Evolutionary conservation across 1,140 invertebrate genomes (phyloP), one percentile per base, ranked within the genome.

Genomic region (Ceratosolen fusciceps): DNA sequence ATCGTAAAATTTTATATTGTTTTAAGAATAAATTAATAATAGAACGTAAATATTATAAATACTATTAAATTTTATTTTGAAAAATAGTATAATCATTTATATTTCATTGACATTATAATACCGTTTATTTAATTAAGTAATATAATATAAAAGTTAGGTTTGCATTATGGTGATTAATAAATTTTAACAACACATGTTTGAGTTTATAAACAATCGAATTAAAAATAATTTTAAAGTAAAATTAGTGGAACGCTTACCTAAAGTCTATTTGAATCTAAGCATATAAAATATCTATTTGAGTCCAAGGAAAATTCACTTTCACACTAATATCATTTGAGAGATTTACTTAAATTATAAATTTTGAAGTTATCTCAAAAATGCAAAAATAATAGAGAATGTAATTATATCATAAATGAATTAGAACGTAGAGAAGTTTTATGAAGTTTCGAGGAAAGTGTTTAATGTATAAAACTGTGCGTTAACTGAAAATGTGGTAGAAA

Each of bases 251-350:
- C 34, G 14, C 21, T 37, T 60, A 75, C 54, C 3, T 26, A 60
- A 47, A 12, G 31, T 62, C 26, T 74, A 43, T 65, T 75, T 65
- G 26, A 52, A 67, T 52, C 1, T 24, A 65, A 49, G 39, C 37
- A 62, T 56, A 62, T 74, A 62, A 58, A n/a, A 73, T 34, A 19
- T 71, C 52, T 73, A 58, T 58, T 72, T 29, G 29, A n/a, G 68
- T 72, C 47, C 49, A 31, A 72, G 29, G 24, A 47, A 39, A 73
- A 73, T 73, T 31, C 21, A 24, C n/a, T 52, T 34, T 24, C 54
- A 58, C 37, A n/a, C 10, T 65, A 37, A 73, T 21, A 19, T 47
- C 54, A 73, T 31, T 56, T 56, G 12, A 73, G 39, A 21, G 21
- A 7, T 9, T 43, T 24, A 43, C 9, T 24, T 43, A 7, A 43